Conservation (phyloP, 2,113 vertebrate genomes). For the Plestiodon gilberti region DNA sequence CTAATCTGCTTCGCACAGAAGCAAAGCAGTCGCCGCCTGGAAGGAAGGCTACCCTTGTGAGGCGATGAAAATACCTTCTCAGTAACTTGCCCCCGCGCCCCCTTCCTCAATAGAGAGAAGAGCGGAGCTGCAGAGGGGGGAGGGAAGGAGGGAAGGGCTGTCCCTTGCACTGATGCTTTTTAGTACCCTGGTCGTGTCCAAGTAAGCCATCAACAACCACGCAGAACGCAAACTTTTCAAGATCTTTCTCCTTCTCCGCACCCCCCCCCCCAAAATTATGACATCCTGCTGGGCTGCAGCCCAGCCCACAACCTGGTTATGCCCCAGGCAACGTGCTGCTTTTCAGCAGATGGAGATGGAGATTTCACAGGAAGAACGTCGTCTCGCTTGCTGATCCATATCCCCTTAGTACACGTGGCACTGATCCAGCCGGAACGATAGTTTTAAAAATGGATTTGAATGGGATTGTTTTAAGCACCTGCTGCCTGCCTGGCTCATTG, state of each 20-base stretch:
- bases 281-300: neutral
- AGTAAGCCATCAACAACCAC: neutral
- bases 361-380: neutral
- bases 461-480: neutral
- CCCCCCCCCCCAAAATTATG: neutral
- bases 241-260: no score
- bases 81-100: conserved; percentile 28
- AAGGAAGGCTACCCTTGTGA: neutral
- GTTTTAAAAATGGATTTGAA: neutral
- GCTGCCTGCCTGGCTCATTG: no score
- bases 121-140: neutral
- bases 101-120: conserved; percentile 13
- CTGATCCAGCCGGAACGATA: neutral
- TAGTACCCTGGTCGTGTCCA: neutral
- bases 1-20: conserved; percentile 62
- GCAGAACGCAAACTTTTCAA: neutral
- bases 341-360: neutral
- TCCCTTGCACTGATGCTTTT: neutral
- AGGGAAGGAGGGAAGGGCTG: neutral
- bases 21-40: conserved; percentile 17
- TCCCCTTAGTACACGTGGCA: neutral
- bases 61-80: conserved; percentile 46
- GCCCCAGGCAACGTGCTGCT: no score
- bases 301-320: neutral
- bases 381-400: neutral